A percentile compares a stretch with the other conserved stretches of the same genome.
phyloP scores from a whole-genome alignment of 2,797 vertebrate species.

The Decapterus maruadsi region DNA sequence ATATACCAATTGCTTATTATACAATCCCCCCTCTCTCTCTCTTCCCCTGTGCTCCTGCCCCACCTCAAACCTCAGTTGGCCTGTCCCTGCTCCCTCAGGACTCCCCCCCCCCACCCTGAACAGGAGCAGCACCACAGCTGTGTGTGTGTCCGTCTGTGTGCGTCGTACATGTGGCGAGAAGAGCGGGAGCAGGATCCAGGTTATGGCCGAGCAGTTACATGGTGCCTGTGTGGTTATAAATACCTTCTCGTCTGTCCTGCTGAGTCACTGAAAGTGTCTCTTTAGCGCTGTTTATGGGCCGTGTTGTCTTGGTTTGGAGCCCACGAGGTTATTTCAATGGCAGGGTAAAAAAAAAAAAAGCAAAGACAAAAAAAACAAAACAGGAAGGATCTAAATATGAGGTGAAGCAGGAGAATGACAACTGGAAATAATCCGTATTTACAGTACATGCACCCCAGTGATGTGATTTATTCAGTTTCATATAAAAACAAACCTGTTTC shows the following conservation, averaged over 20 bases:
- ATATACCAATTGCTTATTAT: no score
- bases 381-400: neutral
- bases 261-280: conserved; percentile 46
- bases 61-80: conserved; percentile 44
- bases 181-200: conserved; percentile 43
- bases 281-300: conserved; percentile 31
- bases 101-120: conserved; percentile 54
- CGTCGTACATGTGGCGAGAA: conserved; percentile 3
- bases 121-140: conserved; percentile 59
- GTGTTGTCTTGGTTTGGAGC: neutral
- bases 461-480: neutral
- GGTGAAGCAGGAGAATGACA: neutral
- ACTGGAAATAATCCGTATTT: conserved; percentile 11
- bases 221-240: conserved; percentile 67
- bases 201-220: conserved; percentile 43
- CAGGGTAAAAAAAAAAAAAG: neutral
- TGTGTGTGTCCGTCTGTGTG: neutral
- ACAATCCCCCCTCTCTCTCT: neutral
- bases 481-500: neutral
- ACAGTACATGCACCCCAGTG: neutral
- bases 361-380: neutral
- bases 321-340: conserved; percentile 16
- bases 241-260: conserved; percentile 51
- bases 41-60: conserved; percentile 11
- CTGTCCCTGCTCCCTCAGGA: conserved; percentile 46